phyloP scores from a whole-genome alignment of 2,113 vertebrate species.

The Neofelis nebulosa region DNA sequence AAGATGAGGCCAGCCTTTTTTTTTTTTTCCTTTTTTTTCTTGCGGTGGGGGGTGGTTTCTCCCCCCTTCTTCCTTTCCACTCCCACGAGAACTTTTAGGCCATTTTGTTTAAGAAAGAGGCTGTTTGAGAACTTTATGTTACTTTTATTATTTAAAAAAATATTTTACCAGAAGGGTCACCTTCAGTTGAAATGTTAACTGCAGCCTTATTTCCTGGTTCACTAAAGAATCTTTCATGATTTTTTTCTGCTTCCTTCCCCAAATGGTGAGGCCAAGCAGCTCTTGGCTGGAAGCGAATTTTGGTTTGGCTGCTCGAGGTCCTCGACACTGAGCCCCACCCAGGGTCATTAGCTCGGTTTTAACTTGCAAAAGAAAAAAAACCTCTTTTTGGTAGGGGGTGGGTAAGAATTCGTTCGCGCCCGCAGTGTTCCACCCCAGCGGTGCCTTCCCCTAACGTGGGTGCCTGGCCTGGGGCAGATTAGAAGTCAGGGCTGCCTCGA shows the following conservation, averaged over 20 bases:
- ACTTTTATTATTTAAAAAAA: slow-evolving; percentile 83
- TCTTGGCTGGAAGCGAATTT: slow-evolving; percentile 92
- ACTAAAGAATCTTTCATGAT: slow-evolving; percentile 80
- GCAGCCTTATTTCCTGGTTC: slow-evolving; percentile 71
- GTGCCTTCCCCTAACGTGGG: neutral
- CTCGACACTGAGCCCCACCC: slow-evolving; percentile 91
- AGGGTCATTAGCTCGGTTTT: slow-evolving; percentile 94
- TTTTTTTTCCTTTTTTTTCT: neutral
- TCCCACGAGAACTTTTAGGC: slow-evolving; percentile 45
- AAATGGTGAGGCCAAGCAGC: slow-evolving; percentile 88
- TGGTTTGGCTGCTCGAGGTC: slow-evolving; percentile 89
- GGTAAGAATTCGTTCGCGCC: slow-evolving; percentile 72
- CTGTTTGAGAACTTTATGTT: slow-evolving; percentile 77
- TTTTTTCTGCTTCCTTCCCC: slow-evolving; percentile 86
- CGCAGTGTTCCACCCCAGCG: slow-evolving; percentile 69
- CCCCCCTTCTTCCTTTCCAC: neutral
- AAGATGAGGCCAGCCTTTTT: neutral
- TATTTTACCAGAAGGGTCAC: slow-evolving; percentile 84
- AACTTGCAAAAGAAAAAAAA: slow-evolving; percentile 85
- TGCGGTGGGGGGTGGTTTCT: rapidly evolving
- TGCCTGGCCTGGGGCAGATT: neutral
- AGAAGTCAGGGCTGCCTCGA: neutral
- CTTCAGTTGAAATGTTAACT: slow-evolving; percentile 74
- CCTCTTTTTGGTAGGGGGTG: neutral
- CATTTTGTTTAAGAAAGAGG: slow-evolving; percentile 76